phyloP scores from a whole-genome alignment of 1,140 invertebrate genomes.

The Scaptomyza graminum region DNA sequence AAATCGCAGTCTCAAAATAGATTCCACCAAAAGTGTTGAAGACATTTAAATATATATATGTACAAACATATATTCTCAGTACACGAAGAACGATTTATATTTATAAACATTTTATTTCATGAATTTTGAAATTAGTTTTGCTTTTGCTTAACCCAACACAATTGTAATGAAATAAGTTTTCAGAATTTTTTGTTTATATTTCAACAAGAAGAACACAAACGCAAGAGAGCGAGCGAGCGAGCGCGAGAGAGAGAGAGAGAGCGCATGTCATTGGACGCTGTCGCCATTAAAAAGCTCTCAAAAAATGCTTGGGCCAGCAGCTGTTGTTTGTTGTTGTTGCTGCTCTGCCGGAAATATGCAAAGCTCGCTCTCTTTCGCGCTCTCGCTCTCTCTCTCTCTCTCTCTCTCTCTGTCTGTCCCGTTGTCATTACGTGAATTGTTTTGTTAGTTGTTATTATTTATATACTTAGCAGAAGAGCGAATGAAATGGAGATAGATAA shows the following conservation, averaged over 20 bases:
- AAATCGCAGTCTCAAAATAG: not conserved
- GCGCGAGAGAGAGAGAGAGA: not conserved
- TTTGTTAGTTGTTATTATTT: conserved; percentile 55
- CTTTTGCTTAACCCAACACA: not conserved
- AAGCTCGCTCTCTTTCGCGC: conserved; percentile 23
- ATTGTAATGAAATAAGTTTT: conserved; percentile 35
- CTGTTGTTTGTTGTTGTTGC: conserved; percentile 38
- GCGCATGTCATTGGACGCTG: conserved; percentile 32
- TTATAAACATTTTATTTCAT: conserved; percentile 11
- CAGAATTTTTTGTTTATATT: conserved; percentile 71
- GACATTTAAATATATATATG: not conserved
- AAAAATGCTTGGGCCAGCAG: conserved; percentile 65
- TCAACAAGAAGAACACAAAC: conserved; percentile 24
- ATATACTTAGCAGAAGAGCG: conserved; percentile 19
- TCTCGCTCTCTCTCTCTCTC: conserved; percentile 16
- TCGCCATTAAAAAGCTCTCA: conserved; percentile 62
- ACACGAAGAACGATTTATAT: not conserved
- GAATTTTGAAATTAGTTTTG: not conserved
- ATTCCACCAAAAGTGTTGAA: not conserved
- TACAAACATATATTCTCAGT: not conserved
- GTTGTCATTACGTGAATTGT: conserved; percentile 63
- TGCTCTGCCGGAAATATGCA: conserved; percentile 49
- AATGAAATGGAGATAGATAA: conserved; percentile 25
- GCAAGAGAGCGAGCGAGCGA: not conserved
- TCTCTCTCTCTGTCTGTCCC: conserved; percentile 4